These are phyloP conservation scores for Clistopyga incitator DNA, from an alignment of 2,888 invertebrate species.

Conservation along the genomic window DNA sequence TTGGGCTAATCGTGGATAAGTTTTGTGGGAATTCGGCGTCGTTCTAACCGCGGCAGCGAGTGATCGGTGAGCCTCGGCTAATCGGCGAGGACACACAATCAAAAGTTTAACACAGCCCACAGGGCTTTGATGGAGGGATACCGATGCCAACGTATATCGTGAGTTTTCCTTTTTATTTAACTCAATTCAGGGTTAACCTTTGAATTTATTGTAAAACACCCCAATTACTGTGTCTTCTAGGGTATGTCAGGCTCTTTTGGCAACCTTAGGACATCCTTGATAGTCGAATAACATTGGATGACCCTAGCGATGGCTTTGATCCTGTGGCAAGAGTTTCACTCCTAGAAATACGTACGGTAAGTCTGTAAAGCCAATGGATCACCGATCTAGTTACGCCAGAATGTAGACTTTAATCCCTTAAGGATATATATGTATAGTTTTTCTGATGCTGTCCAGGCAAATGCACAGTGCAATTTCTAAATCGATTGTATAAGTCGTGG, in stretches of 20 bases:
- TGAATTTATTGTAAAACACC: not conserved
- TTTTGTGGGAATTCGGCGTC: constrained; percentile 36
- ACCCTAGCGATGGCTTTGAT: constrained; percentile 32
- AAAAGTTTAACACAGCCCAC: constrained; percentile 33
- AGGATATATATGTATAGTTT: constrained; percentile 2
- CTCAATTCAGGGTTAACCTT: not conserved
- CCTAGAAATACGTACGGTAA: constrained; percentile 39
- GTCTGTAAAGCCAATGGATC: not conserved
- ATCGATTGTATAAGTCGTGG: not conserved
- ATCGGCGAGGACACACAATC: constrained; percentile 41
- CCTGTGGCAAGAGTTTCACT: constrained; percentile 34
- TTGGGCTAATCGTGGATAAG: not conserved
- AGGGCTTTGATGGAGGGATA: constrained; percentile 32
- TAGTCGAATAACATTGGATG: constrained; percentile 41
- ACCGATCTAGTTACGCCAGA: not conserved
- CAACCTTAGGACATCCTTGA: not conserved
- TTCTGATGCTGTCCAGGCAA: not conserved
- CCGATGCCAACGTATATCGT: constrained; percentile 39
- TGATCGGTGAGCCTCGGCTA: constrained; percentile 37
- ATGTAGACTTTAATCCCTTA: not conserved
- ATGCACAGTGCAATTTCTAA: not conserved
- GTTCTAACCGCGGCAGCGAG: constrained; percentile 36
- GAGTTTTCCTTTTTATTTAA: constrained; percentile 19
- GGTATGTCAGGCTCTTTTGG: constrained; percentile 8
- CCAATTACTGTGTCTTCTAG: not conserved